Evolutionary conservation across 2,113 vertebrate species (phyloP).

Genomic region (Spheniscus mendiculus): DNA sequence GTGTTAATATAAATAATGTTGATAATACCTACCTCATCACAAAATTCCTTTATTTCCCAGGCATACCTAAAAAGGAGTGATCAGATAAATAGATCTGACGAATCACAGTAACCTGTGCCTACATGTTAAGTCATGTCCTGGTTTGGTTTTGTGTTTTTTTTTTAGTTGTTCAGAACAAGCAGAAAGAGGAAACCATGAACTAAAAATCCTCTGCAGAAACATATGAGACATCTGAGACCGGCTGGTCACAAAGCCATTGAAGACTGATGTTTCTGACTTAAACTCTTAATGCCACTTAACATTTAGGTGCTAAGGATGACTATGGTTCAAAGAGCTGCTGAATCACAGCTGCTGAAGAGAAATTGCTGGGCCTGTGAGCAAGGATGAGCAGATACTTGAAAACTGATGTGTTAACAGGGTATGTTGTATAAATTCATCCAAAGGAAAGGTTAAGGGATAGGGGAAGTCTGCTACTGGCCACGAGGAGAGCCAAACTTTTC

Average conservation of each 20-base stretch:
- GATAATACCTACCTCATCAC: slow-evolving; percentile 27
- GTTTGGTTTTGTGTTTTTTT: background rate
- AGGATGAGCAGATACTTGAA: background rate
- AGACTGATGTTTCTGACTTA: background rate
- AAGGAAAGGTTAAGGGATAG: background rate
- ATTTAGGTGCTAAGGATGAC: background rate
- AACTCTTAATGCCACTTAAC: slow-evolving; percentile 7
- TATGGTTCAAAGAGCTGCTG: slow-evolving; percentile 9
- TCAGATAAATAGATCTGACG: background rate
- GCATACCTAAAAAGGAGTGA: background rate
- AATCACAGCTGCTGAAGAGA: slow-evolving; percentile 8
- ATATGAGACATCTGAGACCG: background rate
- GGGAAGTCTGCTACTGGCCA: slow-evolving; percentile 2
- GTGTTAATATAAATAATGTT: slow-evolving; percentile 50
- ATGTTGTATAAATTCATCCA: background rate
- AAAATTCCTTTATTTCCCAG: slow-evolving; percentile 13
- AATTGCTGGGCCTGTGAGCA: background rate
- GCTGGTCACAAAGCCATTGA: background rate
- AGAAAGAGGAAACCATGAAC: background rate
- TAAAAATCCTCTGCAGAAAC: background rate
- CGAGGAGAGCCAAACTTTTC: background rate
- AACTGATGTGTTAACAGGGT: background rate
- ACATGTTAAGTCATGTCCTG: background rate
- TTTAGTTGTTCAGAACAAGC: background rate
- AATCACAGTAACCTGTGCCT: background rate